Evolutionary conservation across 1,140 invertebrate species (phyloP).

Genomic region (Oscheius sp.): DNA sequence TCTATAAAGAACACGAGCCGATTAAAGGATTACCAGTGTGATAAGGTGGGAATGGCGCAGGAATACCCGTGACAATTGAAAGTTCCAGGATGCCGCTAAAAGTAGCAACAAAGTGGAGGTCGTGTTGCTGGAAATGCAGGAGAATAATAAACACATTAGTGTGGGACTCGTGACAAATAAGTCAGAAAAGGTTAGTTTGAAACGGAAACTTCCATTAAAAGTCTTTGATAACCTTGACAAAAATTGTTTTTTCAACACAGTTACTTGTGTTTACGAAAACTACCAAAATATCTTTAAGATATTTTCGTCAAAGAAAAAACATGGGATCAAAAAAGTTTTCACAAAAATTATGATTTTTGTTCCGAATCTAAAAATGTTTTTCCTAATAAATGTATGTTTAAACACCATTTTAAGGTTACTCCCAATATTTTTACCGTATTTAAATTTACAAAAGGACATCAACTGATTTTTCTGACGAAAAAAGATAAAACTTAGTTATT

Average conservation of each 20-base stretch:
- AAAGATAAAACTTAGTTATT: neutral
- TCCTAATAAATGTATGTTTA: neutral
- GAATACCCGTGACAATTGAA: neutral
- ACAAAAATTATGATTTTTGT: neutral
- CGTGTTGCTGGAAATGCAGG: neutral
- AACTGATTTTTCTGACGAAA: neutral
- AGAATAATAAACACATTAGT: slow-evolving; percentile 1
- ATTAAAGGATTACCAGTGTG: slow-evolving; percentile 25
- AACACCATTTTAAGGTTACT: no score
- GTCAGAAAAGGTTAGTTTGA: neutral
- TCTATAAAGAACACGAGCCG: slow-evolving; percentile 22
- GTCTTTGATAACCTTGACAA: neutral
- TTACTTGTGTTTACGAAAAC: neutral
- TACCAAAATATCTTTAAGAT: neutral
- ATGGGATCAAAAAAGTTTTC: neutral
- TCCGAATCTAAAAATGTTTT: neutral
- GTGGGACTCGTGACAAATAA: neutral
- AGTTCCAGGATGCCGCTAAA: neutral
- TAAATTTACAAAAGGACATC: neutral
- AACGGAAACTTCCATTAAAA: neutral
- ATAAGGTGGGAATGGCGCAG: neutral
- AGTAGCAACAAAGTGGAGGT: slow-evolving; percentile 4
- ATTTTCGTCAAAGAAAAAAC: neutral
- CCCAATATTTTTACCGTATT: neutral
- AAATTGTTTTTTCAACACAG: neutral